Conservation (phyloP, 2,888 invertebrate species). For the Macaria notata region DNA sequence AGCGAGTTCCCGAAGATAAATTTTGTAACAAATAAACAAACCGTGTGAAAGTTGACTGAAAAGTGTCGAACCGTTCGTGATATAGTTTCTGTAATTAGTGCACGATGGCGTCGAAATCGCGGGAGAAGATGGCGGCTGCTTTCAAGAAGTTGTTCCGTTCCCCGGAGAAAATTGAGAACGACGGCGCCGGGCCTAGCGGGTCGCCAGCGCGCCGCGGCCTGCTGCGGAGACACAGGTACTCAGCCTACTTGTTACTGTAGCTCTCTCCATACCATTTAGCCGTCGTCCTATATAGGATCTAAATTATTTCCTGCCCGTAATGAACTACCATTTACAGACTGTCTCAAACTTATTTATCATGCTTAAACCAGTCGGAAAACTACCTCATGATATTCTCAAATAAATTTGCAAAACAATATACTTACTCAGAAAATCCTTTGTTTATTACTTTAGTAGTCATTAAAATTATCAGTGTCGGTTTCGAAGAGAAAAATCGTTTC, state of each 20-base stretch:
- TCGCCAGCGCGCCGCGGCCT: constrained; percentile 83
- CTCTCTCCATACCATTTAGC: too few species aligned
- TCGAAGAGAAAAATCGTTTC: too few species aligned
- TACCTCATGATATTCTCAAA: too few species aligned
- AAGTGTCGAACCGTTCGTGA: constrained; percentile 48
- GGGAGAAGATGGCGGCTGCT: constrained; percentile 91
- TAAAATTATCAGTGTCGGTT: too few species aligned
- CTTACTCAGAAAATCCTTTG: too few species aligned
- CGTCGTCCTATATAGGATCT: too few species aligned
- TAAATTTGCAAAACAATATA: too few species aligned
- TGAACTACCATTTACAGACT: too few species aligned
- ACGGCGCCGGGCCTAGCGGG: constrained; percentile 82
- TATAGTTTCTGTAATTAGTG: constrained; percentile 39
- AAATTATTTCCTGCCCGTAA: too few species aligned
- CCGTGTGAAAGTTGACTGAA: constrained; percentile 47
- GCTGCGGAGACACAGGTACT: constrained; percentile 73
- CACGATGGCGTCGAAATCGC: constrained; percentile 89
- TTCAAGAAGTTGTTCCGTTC: constrained; percentile 90
- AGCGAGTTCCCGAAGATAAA: constrained; percentile 44
- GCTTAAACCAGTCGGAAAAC: too few species aligned
- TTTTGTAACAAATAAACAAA: constrained; percentile 36
- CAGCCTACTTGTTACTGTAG: background rate
- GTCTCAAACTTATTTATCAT: too few species aligned
- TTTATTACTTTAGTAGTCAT: too few species aligned
- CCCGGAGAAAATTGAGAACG: constrained; percentile 86